A percentile compares a stretch with the other conserved stretches of the same genome.
Conservation (phyloP, 1,140 invertebrate species). For the Scylla paramamosain region DNA sequence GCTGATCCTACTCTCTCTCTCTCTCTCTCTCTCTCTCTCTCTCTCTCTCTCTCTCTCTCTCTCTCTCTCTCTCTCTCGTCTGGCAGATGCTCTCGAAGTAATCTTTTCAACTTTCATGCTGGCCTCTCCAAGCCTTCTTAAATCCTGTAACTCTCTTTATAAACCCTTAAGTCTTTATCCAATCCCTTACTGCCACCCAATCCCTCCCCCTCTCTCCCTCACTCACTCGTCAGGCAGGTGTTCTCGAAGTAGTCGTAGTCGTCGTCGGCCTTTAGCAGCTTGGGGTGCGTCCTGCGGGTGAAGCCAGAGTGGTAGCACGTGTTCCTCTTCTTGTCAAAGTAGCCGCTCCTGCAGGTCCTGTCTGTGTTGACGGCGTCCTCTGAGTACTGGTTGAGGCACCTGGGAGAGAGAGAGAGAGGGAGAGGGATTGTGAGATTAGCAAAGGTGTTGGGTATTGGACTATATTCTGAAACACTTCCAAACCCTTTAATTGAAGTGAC, state of each 20-base stretch:
- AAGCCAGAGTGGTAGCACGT: conserved; percentile 90
- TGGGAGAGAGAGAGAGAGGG: conserved; percentile 72
- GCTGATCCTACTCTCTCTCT: neutral
- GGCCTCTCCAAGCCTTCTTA: neutral
- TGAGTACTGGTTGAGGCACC: conserved; percentile 91
- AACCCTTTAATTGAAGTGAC: too few relatives aligned
- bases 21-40: neutral
- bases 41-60: neutral
- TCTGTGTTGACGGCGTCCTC: conserved; percentile 79
- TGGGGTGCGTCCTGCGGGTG: conserved; percentile 90
- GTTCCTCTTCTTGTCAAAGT: conserved; percentile 87
- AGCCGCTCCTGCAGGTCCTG: conserved; percentile 92
- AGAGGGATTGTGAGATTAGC: too few relatives aligned
- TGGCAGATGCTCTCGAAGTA: conserved; percentile 95
- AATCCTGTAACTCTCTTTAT: neutral
- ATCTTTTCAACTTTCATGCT: conserved; percentile 81
- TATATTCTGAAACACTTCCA: too few relatives aligned
- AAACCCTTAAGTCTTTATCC: neutral
- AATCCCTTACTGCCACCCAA: neutral
- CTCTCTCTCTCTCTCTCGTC: conserved; percentile 79
- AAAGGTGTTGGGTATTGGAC: too few relatives aligned
- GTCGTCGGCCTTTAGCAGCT: conserved; percentile 89
- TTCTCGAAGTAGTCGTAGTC: conserved; percentile 95
- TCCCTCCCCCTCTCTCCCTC: neutral
- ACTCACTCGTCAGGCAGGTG: conserved; percentile 91